Conservation (phyloP, 2,113 vertebrate species). For the Hyperoodon ampullatus region DNA sequence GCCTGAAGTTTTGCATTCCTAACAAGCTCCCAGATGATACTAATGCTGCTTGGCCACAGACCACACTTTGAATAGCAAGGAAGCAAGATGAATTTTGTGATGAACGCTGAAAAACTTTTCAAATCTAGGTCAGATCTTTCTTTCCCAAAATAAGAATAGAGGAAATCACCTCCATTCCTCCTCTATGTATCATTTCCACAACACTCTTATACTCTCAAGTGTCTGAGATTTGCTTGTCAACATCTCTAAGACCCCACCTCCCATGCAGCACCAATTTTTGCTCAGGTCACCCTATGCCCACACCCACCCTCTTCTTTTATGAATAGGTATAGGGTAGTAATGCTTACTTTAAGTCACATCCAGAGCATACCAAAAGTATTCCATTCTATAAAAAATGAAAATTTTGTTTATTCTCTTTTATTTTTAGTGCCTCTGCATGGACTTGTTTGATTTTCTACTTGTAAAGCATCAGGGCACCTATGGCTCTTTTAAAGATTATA, state of each 20-base stretch:
- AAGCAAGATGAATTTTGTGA: neutral
- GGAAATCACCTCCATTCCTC: neutral
- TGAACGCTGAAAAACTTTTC: neutral
- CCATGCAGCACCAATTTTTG: neutral
- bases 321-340: neutral
- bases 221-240: neutral
- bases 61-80: neutral
- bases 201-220: neutral
- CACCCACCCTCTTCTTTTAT: neutral
- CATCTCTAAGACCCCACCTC: neutral
- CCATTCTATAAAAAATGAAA: neutral
- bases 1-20: neutral
- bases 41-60: neutral
- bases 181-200: neutral
- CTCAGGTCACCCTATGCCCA: neutral
- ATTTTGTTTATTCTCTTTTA: neutral
- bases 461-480: neutral
- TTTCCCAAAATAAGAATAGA: neutral
- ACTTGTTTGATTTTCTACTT: neutral
- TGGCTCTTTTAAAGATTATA: neutral
- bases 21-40: neutral
- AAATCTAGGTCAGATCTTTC: neutral
- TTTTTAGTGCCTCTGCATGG: neutral
- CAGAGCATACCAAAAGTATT: neutral
- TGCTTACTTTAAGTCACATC: neutral